Evolutionary conservation across 2,888 invertebrate genomes (phyloP).

Genomic region (Nudaria mundana): DNA sequence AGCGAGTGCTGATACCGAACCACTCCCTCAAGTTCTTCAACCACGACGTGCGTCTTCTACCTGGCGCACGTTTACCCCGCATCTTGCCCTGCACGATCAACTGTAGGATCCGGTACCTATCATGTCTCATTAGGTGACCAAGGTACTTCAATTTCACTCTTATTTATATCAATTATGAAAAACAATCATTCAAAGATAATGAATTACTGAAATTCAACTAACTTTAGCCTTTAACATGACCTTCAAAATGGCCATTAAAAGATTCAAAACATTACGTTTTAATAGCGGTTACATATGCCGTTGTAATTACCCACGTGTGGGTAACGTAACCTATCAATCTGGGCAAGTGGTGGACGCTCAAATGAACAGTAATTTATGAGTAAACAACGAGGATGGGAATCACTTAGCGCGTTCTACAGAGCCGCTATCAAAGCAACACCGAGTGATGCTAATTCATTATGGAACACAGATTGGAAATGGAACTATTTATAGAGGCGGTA

Average conservation of each 20-base stretch:
- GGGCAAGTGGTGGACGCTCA: slow-evolving; percentile 36
- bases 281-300: slow-evolving; percentile 27
- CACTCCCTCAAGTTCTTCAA: too few relatives aligned
- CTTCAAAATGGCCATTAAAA: slow-evolving; percentile 23
- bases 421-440: slow-evolving; percentile 41
- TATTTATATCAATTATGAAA: not conserved
- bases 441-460: slow-evolving; percentile 37
- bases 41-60: too few relatives aligned
- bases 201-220: not conserved
- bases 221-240: slow-evolving; percentile 14
- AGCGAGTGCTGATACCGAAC: too few relatives aligned
- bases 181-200: not conserved
- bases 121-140: too few relatives aligned
- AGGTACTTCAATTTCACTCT: not conserved
- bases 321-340: slow-evolving; percentile 46
- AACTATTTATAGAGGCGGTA: slow-evolving; percentile 1
- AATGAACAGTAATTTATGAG: slow-evolving; percentile 57
- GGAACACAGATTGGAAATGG: slow-evolving; percentile 23
- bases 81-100: too few relatives aligned
- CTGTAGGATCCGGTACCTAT: too few relatives aligned
- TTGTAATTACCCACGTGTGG: slow-evolving; percentile 25
- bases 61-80: too few relatives aligned
- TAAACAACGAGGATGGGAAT: slow-evolving; percentile 54
- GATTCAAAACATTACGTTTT: slow-evolving; percentile 24
- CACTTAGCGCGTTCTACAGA: slow-evolving; percentile 48